A percentile compares a stretch with the other conserved stretches of the same genome.
These are phyloP conservation scores for Pheosia tremula DNA, from an alignment of 2,888 invertebrate species.

Conservation along the genomic window DNA sequence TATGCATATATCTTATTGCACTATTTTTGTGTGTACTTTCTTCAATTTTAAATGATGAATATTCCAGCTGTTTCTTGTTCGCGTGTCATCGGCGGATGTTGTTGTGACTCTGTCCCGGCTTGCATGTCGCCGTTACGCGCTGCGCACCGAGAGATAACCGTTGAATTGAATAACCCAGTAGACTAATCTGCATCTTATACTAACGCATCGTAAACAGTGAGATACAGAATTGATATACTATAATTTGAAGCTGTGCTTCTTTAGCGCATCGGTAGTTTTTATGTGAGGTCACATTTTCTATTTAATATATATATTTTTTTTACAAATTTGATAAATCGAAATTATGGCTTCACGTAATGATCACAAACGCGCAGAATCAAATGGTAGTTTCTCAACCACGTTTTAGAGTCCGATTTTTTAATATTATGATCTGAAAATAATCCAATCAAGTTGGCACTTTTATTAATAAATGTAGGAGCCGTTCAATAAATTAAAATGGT, in stretches of 20 bases:
- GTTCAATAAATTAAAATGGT: slow-evolving; percentile 26
- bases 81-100: slow-evolving; percentile 24
- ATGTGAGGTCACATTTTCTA: no score
- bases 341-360: no score
- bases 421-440: not conserved
- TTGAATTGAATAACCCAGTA: slow-evolving; percentile 9
- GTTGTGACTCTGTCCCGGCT: slow-evolving; percentile 40
- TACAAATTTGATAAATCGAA: no score
- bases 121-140: slow-evolving; percentile 44
- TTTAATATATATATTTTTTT: no score
- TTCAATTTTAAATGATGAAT: not conserved
- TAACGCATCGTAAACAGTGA: slow-evolving; percentile 1
- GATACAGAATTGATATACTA: no score
- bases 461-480: not conserved
- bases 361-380: no score
- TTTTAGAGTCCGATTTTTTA: no score
- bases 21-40: not conserved
- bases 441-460: not conserved
- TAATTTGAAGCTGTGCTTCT: no score
- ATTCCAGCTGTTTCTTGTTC: slow-evolving; percentile 18
- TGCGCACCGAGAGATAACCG: slow-evolving; percentile 47
- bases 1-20: not conserved
- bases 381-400: no score
- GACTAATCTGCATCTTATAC: not conserved
- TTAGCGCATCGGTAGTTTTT: no score